A percentile compares a stretch with the other conserved stretches of the same genome.
Conservation (phyloP, 2,797 vertebrate genomes). For the Rhinophrynus dorsalis region DNA sequence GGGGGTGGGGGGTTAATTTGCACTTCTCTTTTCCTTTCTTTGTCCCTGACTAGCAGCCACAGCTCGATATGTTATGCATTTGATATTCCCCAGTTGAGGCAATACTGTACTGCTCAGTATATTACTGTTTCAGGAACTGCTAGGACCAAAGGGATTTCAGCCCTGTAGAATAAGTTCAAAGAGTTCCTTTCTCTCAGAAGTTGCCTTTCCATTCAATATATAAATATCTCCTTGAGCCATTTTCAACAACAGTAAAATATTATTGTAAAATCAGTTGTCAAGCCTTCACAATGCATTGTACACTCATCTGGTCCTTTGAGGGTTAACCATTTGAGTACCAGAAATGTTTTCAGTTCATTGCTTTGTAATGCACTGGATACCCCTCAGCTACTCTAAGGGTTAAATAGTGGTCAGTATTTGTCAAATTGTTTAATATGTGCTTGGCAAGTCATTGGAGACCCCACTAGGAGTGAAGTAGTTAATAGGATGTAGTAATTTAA, state of each 20-base stretch:
- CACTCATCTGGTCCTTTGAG: too few species aligned
- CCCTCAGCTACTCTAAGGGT: too few species aligned
- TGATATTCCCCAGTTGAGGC: slow-evolving; percentile 21
- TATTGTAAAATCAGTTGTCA: slow-evolving; percentile 17
- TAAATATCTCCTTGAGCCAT: slow-evolving; percentile 6
- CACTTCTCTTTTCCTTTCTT: too few species aligned
- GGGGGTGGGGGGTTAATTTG: too few species aligned
- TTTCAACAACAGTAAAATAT: slow-evolving; percentile 17
- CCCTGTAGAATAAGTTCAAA: slow-evolving; percentile 32
- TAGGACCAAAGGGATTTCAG: slow-evolving; percentile 4
- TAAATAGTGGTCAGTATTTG: not conserved
- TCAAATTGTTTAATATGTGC: not conserved
- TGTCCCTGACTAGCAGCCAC: not conserved
- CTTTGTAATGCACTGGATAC: too few species aligned
- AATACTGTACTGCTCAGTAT: not conserved
- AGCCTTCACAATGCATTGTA: too few species aligned
- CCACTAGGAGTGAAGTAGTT: slow-evolving; percentile 12
- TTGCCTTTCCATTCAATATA: slow-evolving; percentile 24
- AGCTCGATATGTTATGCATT: not conserved
- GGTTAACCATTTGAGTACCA: too few species aligned
- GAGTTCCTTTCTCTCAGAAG: slow-evolving; percentile 18
- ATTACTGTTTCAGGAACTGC: slow-evolving; percentile 9
- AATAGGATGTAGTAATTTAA: slow-evolving; percentile 51
- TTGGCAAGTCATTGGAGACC: not conserved
- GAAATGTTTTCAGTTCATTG: too few species aligned